Percentiles rank a stretch among this genome's conserved stretches.
These are phyloP conservation scores for Sorex fumeus DNA, from an alignment of 2,113 vertebrate genomes.

Conservation along the genomic window DNA sequence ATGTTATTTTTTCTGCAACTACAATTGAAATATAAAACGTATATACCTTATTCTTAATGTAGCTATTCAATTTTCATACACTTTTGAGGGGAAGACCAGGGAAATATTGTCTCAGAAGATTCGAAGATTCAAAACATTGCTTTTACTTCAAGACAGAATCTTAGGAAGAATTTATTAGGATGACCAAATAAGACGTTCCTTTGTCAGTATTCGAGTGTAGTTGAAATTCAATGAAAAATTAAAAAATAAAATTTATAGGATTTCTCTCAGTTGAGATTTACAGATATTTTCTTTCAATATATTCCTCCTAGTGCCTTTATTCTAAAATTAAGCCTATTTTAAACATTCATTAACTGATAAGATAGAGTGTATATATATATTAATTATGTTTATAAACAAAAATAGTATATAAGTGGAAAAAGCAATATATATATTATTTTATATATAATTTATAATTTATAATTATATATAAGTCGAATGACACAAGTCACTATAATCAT, in stretches of 20 bases:
- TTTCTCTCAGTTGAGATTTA: constrained; percentile 19
- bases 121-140: background rate
- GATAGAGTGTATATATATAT: background rate
- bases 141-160: constrained; percentile 31
- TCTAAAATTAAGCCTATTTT: background rate
- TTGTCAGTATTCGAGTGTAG: background rate
- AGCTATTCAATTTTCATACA: constrained; percentile 25
- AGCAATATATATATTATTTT: no score
- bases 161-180: constrained; percentile 9
- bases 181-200: background rate
- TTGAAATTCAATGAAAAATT: constrained; percentile 4
- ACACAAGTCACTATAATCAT: no score
- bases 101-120: constrained; percentile 22
- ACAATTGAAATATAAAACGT: constrained; percentile 55
- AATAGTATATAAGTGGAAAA: no score
- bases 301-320: background rate
- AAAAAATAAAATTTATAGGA: background rate
- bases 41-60: background rate
- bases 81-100: background rate
- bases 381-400: background rate
- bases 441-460: no score
- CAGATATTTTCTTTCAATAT: constrained; percentile 14
- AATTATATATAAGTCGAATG: no score
- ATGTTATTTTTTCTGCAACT: constrained; percentile 64
- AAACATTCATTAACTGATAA: background rate